Evolutionary conservation across 2,888 invertebrate genomes (phyloP), one percentile per base, ranked within the genome.

Genomic region (Ommatoiulus sabulosus): DNA sequence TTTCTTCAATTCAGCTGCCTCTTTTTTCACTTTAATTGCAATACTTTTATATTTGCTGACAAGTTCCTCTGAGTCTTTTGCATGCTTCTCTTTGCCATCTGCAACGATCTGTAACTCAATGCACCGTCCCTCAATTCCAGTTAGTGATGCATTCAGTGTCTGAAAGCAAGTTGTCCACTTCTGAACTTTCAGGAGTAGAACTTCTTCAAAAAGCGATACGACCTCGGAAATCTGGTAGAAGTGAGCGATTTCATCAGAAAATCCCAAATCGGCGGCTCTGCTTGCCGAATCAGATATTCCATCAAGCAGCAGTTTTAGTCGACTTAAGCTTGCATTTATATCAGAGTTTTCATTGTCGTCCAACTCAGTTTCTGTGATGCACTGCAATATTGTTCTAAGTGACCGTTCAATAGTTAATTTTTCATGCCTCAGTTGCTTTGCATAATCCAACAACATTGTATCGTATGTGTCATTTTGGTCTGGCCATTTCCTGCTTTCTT

Each of bases 1-100:
- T 48, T 84, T 88, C 46, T 88, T 88, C 24, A 88, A 84, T 52
- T 88, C 88, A 52, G 88, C 88, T 84, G 72, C n/a, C 46, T 88
- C 88, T 84, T 72, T 57, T 84, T 88, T 88, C 44, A 84, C 88
- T 88, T 88, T 88, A 15, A 88, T 44, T 1, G 88, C 88, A 84
- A 88, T 52, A 84, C 20, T 84, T 84, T 88, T 88, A 17, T 88
- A 88, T 52, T 84, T 80, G 20, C 52, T 72, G n/a, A 88, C 84
- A 48, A 88, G 44, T 24, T 80, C 88, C 17, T 80, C 88, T 17
- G 84, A 20, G n/a, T 84, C 84, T 52, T 87, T 87, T 4, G n/a
- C 8, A 8, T 20, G 12, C 44, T 85, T 85, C 0, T 85, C 44
- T 7, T 12, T 44, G n/a, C 20, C 46, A 46, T 44, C 85, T 44